Conservation (phyloP, 2,888 invertebrate species). For the Macaria notata region DNA sequence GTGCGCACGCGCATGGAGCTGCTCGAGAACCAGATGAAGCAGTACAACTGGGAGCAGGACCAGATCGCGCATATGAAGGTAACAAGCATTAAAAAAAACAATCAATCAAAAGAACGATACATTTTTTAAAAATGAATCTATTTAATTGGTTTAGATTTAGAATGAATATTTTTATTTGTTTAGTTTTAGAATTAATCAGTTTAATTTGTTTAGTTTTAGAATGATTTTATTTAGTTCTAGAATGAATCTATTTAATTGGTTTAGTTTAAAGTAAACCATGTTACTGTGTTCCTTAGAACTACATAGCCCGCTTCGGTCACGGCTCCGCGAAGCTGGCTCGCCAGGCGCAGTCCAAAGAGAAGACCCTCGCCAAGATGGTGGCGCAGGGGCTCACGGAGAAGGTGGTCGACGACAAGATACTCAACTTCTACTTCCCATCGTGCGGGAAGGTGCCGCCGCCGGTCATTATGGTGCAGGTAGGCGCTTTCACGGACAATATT, state of each 20-base stretch:
- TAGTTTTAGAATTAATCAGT: too few species aligned
- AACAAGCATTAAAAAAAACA: too few species aligned
- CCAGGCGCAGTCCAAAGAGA: conserved; percentile 99
- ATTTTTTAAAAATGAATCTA: too few species aligned
- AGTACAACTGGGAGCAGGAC: conserved; percentile 99
- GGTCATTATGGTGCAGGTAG: conserved; percentile 98
- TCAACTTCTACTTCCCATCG: conserved; percentile 97
- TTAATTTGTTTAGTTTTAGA: too few species aligned
- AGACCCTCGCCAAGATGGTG: conserved; percentile 99
- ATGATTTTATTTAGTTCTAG: too few species aligned
- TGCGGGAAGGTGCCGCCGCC: conserved; percentile 99
- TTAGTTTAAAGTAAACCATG: too few species aligned
- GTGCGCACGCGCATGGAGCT: conserved; percentile 96
- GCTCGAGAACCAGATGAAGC: conserved; percentile 99
- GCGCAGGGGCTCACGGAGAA: conserved; percentile 98
- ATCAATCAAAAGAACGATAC: too few species aligned
- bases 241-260: too few species aligned
- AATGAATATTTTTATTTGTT: too few species aligned
- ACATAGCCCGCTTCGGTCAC: conserved; percentile 99
- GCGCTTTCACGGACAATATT: not conserved
- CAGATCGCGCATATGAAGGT: conserved; percentile 99
- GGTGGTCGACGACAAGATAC: conserved; percentile 93
- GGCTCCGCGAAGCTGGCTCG: conserved; percentile 99
- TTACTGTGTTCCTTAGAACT: conserved; percentile 85
- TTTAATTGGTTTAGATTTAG: too few species aligned